A percentile compares a stretch with the other conserved stretches of the same genome.
phyloP scores from a whole-genome alignment of 92 coral and sea anemone genomes.

The Montipora capitata region DNA sequence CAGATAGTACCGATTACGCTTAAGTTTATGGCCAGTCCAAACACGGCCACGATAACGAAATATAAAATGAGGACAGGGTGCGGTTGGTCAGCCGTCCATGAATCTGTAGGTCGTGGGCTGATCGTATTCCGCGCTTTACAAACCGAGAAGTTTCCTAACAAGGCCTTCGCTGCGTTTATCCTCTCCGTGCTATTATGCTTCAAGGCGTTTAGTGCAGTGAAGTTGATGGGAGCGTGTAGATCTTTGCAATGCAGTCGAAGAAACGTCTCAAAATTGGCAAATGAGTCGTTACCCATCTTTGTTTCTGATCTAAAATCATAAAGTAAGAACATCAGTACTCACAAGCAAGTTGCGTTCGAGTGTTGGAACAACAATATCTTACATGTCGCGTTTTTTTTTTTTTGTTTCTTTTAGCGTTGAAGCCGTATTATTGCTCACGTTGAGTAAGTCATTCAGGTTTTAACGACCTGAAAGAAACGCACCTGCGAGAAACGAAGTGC shows the following conservation, averaged over 20 bases:
- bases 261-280: neutral
- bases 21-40: conserved; percentile 70
- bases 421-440: too few species aligned
- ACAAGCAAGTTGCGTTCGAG: neutral
- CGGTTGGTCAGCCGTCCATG: neutral
- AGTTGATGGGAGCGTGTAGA: conserved; percentile 22
- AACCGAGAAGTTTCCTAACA: neutral
- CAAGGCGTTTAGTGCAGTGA: neutral
- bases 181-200: neutral
- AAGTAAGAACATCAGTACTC: neutral
- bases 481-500: neutral
- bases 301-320: neutral
- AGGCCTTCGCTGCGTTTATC: neutral
- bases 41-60: conserved; percentile 64
- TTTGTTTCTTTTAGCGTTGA: neutral
- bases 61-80: conserved; percentile 52
- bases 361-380: neutral
- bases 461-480: neutral
- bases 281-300: neutral
- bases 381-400: neutral
- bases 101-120: too few species aligned
- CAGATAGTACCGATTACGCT: conserved; percentile 79
- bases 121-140: neutral
- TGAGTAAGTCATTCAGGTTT: too few species aligned
- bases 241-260: neutral